These are phyloP conservation scores for Pseudomugil tenellus DNA, from an alignment of 2,797 vertebrate species.

Conservation along the genomic window DNA sequence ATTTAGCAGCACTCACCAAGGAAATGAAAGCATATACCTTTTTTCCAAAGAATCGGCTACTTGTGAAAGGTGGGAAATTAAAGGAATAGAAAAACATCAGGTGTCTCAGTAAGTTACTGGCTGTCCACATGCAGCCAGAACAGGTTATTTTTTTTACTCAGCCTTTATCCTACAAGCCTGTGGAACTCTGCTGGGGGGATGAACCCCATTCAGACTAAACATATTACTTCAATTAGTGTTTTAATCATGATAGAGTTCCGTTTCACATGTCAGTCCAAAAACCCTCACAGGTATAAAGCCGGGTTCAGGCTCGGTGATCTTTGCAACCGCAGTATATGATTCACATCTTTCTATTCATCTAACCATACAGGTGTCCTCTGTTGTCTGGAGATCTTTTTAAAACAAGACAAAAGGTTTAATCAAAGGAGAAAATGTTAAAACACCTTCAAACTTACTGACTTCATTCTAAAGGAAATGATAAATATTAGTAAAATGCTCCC, in stretches of 20 bases:
- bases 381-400: background rate
- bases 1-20: background rate
- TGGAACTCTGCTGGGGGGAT: conserved; percentile 12
- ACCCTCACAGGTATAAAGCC: background rate
- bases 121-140: background rate
- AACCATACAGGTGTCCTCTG: background rate
- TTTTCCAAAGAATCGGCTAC: background rate
- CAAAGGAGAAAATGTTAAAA: background rate
- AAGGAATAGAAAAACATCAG: background rate
- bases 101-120: background rate
- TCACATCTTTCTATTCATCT: background rate
- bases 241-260: background rate
- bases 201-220: background rate
- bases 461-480: no score
- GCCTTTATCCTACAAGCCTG: conserved; percentile 10
- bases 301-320: background rate
- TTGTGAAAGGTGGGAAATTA: background rate
- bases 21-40: no score
- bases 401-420: background rate
- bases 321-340: background rate
- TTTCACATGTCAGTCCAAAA: background rate
- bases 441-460: background rate
- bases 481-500: background rate
- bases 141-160: conserved; percentile 10
- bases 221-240: conserved; percentile 2